A percentile compares a stretch with the other conserved stretches of the same genome.
phyloP scores from a whole-genome alignment of 2,797 vertebrate species.

The Sphenodon punctatus region DNA sequence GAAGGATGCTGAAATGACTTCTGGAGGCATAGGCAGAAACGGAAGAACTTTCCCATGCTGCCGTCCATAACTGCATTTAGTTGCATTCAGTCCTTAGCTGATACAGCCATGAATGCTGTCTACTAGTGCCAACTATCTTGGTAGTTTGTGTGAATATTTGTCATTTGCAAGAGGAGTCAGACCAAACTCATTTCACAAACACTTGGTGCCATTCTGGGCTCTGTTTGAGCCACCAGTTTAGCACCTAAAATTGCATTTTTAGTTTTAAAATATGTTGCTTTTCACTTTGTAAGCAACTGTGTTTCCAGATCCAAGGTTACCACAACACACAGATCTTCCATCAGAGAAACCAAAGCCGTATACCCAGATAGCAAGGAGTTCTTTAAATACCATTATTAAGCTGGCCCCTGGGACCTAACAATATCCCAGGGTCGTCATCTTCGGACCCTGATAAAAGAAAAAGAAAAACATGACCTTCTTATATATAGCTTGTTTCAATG shows the following conservation, averaged over 20 bases:
- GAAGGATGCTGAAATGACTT: background rate
- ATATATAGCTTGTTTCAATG: background rate
- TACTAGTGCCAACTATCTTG: background rate
- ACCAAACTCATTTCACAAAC: background rate
- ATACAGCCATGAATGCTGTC: rapidly evolving
- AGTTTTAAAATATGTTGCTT: background rate
- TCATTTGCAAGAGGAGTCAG: rapidly evolving
- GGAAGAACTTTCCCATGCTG: background rate
- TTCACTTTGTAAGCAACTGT: constrained; percentile 12
- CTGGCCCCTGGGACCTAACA: constrained; percentile 77
- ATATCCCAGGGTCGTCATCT: constrained; percentile 79
- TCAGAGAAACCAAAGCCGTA: constrained; percentile 29
- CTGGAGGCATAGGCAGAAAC: background rate
- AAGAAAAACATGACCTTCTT: constrained; percentile 43
- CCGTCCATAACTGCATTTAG: too few relatives aligned
- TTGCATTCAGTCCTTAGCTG: background rate
- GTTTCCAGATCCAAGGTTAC: constrained; percentile 72
- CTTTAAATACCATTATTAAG: constrained; percentile 73
- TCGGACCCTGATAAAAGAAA: constrained; percentile 79
- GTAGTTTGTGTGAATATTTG: rapidly evolving
- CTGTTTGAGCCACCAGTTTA: background rate
- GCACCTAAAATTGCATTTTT: background rate
- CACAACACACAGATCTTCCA: constrained; percentile 34
- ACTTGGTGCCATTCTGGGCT: background rate
- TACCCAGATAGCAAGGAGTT: constrained; percentile 31